Base-by-base conservation (phyloP, 2,113 vertebrate species). In the Delphinapterus leucas region DNA sequence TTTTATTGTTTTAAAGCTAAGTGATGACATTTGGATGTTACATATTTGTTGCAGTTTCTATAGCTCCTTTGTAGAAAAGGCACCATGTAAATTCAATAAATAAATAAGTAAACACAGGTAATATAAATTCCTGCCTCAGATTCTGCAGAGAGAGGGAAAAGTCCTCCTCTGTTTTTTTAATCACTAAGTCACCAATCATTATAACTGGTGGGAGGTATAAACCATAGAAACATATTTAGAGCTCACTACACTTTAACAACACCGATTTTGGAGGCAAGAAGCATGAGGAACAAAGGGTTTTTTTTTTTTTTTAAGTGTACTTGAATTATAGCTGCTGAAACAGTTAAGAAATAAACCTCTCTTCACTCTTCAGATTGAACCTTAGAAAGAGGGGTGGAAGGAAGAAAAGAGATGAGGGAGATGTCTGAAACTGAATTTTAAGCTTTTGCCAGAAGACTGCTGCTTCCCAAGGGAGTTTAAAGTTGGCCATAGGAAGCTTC, bases 71-170 rank as follows among this genome's bases (percentile, higher is more conserved):
- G 94, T 85, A 97, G 77, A 84, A 94, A 79, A 97, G 65, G 36
- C 80, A 81, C 74, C 71, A 31, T 90, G 88, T 96, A 96, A 95
- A 97, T 94, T 95, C 95, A 96, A 97, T 97, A 96, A 95, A 97
- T 96, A 97, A 94, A 95, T 95, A 97, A 97, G 84, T 95, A 96
- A 97, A 97, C 88, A 95, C 82, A 88, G 96, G 96, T 90, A 94
- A 98, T 93, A 97, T 97, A 97, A 97, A 97, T 91, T 93, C 85
- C 88, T 94, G 90, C 92, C 90, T 96, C 80, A 55, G 93, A 97
- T 97, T 96, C 81, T 94, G 92, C 71, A 84, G 94, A 96, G 92
- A 95, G 92, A 65, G 61, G 5, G 20, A 65, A 94, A 96, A 91
- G 79, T 38, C 96, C 53, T 85, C 41, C n/a, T 87, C 44, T 71